Evolutionary conservation across 2,888 invertebrate species (phyloP).

Genomic region (Cenopis cana): DNA sequence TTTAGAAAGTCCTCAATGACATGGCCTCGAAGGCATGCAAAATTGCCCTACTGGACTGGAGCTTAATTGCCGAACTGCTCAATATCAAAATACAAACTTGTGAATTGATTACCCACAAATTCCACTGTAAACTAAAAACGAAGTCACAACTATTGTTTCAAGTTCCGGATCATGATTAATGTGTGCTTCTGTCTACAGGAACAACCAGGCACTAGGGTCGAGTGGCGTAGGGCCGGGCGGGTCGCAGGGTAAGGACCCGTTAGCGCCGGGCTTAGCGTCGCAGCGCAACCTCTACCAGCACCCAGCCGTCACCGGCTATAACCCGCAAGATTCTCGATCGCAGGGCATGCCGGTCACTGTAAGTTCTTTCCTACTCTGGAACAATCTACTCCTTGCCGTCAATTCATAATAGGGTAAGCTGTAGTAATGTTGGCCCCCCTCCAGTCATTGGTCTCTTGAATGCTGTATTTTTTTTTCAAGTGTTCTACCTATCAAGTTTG

Average conservation of each 20-base stretch:
- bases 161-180: not conserved
- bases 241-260: conserved; percentile 78
- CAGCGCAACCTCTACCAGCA: conserved; percentile 77
- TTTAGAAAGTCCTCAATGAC: not conserved
- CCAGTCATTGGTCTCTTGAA: no score
- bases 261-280: conserved; percentile 72
- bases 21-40: conserved; percentile 6
- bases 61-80: not conserved
- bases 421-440: no score
- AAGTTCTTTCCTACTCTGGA: conserved; percentile 47
- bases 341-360: conserved; percentile 78
- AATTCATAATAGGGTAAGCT: no score
- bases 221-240: conserved; percentile 69
- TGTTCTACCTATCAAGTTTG: no score
- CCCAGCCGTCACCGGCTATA: conserved; percentile 76
- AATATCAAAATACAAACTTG: conserved; percentile 4
- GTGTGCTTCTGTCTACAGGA: conserved; percentile 63
- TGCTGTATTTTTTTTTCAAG: no score
- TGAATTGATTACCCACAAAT: not conserved
- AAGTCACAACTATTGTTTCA: not conserved
- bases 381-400: no score
- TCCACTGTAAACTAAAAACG: not conserved
- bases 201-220: conserved; percentile 72
- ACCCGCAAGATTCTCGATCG: conserved; percentile 72
- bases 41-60: not conserved